phyloP scores from a whole-genome alignment of 2,113 vertebrate species.

The Ptilorrhoa leucosticta region DNA sequence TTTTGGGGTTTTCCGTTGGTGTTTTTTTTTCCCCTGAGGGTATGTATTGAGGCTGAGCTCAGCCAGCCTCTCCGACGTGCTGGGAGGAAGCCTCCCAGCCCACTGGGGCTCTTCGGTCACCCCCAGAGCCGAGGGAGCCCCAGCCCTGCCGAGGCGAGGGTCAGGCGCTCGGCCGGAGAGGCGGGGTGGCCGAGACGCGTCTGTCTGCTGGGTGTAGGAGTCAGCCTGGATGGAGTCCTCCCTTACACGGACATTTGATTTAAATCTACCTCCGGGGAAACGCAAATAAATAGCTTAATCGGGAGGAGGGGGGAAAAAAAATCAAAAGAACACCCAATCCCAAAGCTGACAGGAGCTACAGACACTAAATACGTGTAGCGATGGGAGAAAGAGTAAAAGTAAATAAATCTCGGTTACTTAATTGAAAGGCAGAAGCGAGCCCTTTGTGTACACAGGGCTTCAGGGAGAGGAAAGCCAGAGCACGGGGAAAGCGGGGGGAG shows the following conservation, averaged over 20 bases:
- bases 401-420: constrained; percentile 54
- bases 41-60: neutral
- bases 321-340: neutral
- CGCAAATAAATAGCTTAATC: constrained; percentile 41
- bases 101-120: neutral
- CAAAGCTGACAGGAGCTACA: neutral
- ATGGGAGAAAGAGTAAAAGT: constrained; percentile 36
- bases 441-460: constrained; percentile 39
- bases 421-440: constrained; percentile 51
- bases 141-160: no score
- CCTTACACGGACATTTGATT: neutral
- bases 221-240: neutral
- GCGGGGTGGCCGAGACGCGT: neutral
- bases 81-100: neutral
- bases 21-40: neutral
- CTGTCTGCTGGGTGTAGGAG: neutral
- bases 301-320: neutral
- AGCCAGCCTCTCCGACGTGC: no score
- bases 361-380: neutral
- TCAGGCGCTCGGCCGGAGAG: neutral
- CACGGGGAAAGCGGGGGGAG: neutral
- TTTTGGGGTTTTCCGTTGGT: fast-evolving
- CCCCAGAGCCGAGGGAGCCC: neutral
- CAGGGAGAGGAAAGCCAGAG: constrained; percentile 27
- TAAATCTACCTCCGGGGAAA: constrained; percentile 48